phyloP scores from a whole-genome alignment of 1,140 invertebrate genomes.

The Neotoxoptera formosana region DNA sequence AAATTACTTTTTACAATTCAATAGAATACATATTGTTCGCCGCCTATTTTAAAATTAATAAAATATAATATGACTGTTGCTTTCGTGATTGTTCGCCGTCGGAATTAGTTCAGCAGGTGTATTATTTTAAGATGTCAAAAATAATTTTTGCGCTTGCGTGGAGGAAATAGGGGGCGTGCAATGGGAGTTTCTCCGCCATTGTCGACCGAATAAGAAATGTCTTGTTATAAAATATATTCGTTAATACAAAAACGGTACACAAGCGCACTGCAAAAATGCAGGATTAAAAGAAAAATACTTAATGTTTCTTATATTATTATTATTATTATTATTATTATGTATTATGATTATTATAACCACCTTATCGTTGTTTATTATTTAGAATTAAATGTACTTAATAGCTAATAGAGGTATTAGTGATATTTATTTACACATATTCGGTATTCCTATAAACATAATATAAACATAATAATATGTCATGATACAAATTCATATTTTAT shows the following conservation, averaged over 20 bases:
- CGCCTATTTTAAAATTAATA: not conserved
- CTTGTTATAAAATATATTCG: not conserved
- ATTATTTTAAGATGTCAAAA: not conserved
- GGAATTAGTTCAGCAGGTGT: not conserved
- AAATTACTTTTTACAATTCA: not conserved
- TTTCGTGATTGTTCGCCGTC: not conserved
- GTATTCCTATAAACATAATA: not conserved
- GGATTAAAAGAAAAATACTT: not conserved
- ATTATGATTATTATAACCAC: not conserved
- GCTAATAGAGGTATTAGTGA: not conserved
- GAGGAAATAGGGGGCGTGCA: not conserved
- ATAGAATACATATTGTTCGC: not conserved
- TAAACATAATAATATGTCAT: not conserved
- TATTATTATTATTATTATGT: not conserved
- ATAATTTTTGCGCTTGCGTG: constrained; percentile 34
- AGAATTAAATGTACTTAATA: not conserved
- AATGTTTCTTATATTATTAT: not conserved
- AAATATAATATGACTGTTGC: not conserved
- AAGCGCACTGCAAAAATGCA: not conserved
- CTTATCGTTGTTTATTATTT: not conserved
- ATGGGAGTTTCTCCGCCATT: constrained; percentile 46
- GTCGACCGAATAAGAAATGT: constrained; percentile 9
- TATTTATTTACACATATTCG: not conserved
- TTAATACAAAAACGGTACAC: not conserved
- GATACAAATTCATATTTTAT: not conserved